Percentiles rank a stretch among this genome's conserved stretches.
Conservation (phyloP, 64 coral and sea anemone genomes). For the Porites australiensis region DNA sequence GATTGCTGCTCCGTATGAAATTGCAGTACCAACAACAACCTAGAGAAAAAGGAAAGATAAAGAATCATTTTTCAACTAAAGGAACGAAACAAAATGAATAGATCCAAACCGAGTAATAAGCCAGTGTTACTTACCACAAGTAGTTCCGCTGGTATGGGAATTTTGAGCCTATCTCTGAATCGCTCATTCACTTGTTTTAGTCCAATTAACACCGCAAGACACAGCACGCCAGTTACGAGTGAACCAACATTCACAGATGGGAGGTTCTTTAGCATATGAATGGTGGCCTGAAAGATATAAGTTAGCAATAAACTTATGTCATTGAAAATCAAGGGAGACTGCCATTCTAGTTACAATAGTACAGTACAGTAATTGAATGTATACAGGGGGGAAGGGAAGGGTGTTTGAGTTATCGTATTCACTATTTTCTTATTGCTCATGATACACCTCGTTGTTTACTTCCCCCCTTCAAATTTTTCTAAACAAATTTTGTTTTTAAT, state of each 20-base stretch:
- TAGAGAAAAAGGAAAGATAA: conserved; percentile 20
- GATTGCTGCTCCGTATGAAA: conserved; percentile 83
- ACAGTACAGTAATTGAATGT: no score
- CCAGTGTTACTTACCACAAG: conserved; percentile 73
- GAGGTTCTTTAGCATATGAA: conserved; percentile 76
- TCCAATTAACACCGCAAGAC: conserved; percentile 73
- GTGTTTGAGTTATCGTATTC: no score
- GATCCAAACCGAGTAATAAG: background rate
- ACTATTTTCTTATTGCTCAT: no score
- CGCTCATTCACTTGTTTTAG: conserved; percentile 91
- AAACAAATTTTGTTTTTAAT: no score
- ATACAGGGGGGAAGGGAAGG: no score
- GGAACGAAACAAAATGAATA: background rate
- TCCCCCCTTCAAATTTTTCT: no score
- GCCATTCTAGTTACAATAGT: no score
- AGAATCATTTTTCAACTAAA: no score
- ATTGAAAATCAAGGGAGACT: no score
- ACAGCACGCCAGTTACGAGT: conserved; percentile 82
- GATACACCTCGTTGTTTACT: no score
- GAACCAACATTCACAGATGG: conserved; percentile 63
- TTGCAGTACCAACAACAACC: conserved; percentile 81
- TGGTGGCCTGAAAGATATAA: conserved; percentile 49
- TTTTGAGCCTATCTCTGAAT: conserved; percentile 67
- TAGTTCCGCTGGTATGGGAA: conserved; percentile 94
- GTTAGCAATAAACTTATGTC: background rate